Base-by-base conservation (phyloP, 2,888 invertebrate genomes). In the Xestoiulus laeticollis region DNA sequence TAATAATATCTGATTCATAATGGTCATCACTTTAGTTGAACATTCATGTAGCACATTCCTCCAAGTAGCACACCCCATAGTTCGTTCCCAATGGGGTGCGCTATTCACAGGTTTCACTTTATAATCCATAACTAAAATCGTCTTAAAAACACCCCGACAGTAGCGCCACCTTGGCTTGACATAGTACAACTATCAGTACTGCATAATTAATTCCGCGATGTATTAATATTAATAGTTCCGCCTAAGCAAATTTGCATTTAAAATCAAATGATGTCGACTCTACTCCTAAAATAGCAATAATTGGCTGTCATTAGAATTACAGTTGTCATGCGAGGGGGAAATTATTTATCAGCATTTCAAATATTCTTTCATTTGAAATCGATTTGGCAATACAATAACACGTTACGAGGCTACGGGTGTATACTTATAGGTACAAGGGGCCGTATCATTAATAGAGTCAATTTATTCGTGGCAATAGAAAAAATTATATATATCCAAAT, bases 371-470 rank as follows among this genome's bases (percentile, higher is more conserved):
- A 30, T 30, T 59, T 22, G 78, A 78, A 30, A 78, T 78, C 78
- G 78, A 78, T 78, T 78, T 78, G 26, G 30, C 30, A 30, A 26
- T 26, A 78, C 30, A 78, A 78, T 78, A 22, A 78, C 14, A 78
- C 10, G 78, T 14, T 14, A 30, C 78, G 14, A n/a, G n/a, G n/a
- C 30, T 6, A 78, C 78, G 30, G 3, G 4, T 19, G 19, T 53
- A 19, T 53, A 53, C n/a, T 53, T 53, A 19, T 59, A 59, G 53
- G 16, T 12, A 3, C 14, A 78, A 6, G 78, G 26, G 12, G 78
- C 22, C 78, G 78, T 14, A 30, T 78, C 78, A 78, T 78, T 78
- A 78, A 78, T 78, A 78, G 68, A 78, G 78, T 78, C 78, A 78
- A 78, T 78, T 78, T 78, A 78, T 78, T 78, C 78, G n/a, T 19